Evolutionary conservation across 2,113 vertebrate species (phyloP).

Genomic region (Toxostoma redivivum): DNA sequence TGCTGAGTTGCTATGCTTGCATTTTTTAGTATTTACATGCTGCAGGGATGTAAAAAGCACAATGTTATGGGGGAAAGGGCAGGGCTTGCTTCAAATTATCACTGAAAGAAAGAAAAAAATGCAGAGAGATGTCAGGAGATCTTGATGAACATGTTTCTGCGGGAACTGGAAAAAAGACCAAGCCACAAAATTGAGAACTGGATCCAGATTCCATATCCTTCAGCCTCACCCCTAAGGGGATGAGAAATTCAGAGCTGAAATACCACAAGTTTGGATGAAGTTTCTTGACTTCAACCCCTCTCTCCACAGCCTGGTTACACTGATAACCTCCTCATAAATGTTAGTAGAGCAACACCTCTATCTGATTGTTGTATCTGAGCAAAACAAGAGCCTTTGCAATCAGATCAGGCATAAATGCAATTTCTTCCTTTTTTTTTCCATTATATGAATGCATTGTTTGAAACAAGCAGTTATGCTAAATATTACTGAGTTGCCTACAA

Average conservation of each 20-base stretch:
- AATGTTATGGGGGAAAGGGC: conserved; percentile 1
- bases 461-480: background rate
- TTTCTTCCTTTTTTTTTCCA: background rate
- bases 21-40: conserved; percentile 41
- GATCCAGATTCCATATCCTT: conserved; percentile 42
- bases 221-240: conserved; percentile 35
- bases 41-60: conserved; percentile 6
- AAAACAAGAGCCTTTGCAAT: background rate
- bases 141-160: conserved; percentile 40
- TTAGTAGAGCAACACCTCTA: background rate
- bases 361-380: background rate
- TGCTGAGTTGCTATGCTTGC: conserved; percentile 23
- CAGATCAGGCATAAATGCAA: background rate
- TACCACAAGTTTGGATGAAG: conserved; percentile 10
- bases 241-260: conserved; percentile 18
- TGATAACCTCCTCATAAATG: background rate
- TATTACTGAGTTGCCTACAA: background rate
- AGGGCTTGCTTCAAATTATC: conserved; percentile 47
- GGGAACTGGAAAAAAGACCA: conserved; percentile 49
- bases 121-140: conserved; percentile 36
- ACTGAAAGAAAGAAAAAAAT: background rate
- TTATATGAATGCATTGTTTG: background rate
- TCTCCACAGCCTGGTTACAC: background rate
- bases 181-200: conserved; percentile 23
- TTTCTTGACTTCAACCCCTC: background rate